Conservation (phyloP, 2,888 invertebrate species). For the Agapetus fuscipes region DNA sequence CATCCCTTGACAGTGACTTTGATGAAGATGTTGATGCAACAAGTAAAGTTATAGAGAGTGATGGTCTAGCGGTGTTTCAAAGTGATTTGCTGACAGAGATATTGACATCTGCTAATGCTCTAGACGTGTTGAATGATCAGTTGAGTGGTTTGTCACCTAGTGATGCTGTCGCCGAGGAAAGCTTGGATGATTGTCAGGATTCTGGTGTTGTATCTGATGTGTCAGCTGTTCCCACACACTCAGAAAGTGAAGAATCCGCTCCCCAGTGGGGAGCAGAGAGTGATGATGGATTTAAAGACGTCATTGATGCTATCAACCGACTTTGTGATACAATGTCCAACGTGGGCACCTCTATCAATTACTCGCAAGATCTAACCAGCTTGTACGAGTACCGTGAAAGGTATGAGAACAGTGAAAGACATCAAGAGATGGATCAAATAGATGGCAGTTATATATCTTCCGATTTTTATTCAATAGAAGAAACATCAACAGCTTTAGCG, state of each 20-base stretch:
- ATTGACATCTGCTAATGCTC: slow-evolving; percentile 12
- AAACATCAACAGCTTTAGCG: neutral
- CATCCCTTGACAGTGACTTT: neutral
- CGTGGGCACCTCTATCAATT: slow-evolving; percentile 6
- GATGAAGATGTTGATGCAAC: neutral
- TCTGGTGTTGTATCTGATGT: slow-evolving; percentile 1
- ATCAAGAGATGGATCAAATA: neutral
- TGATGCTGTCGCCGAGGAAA: neutral
- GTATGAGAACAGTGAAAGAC: neutral
- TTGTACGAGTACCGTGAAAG: neutral
- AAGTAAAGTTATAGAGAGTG: slow-evolving; percentile 1
- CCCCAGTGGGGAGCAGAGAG: slow-evolving; percentile 16
- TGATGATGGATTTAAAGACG: slow-evolving; percentile 30
- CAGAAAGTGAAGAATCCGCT: slow-evolving; percentile 6
- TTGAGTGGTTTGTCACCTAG: slow-evolving; percentile 4
- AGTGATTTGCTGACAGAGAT: slow-evolving; percentile 19
- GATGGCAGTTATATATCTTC: neutral
- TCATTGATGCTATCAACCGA: slow-evolving; percentile 42
- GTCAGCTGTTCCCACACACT: neutral
- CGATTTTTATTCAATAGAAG: too few species aligned
- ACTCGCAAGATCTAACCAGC: slow-evolving; percentile 5
- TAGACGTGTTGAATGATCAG: slow-evolving; percentile 8
- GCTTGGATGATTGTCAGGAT: neutral
- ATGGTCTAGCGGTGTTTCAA: slow-evolving; percentile 11
- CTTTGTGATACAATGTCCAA: slow-evolving; percentile 42